phyloP scores from a whole-genome alignment of 1,140 invertebrate genomes.

The Dinoponera quadriceps region DNA sequence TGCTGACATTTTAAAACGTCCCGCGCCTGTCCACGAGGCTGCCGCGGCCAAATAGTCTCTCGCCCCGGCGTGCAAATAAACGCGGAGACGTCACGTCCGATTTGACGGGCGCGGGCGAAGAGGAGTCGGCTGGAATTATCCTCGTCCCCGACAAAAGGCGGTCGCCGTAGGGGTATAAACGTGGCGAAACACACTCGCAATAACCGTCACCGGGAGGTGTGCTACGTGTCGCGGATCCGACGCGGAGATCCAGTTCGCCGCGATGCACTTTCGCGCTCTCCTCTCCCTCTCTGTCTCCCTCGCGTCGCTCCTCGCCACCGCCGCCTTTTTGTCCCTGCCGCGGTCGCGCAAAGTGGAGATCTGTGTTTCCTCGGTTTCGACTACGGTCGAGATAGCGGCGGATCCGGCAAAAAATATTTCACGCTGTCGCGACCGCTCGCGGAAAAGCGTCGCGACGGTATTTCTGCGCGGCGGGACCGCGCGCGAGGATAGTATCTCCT shows the following conservation, averaged over 20 bases:
- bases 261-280: conserved; percentile 48
- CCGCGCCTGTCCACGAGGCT: conserved; percentile 17
- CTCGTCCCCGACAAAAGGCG: conserved; percentile 20
- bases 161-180: conserved; percentile 35
- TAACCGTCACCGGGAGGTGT: conserved; percentile 1
- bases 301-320: background rate
- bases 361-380: conserved; percentile 45
- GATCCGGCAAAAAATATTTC: conserved; percentile 47
- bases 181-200: conserved; percentile 41
- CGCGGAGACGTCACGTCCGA: conserved; percentile 37
- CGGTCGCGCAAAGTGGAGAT: conserved; percentile 52
- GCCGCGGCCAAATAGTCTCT: background rate
- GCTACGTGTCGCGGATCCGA: conserved; percentile 1
- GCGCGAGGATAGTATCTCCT: conserved; percentile 19
- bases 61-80: conserved; percentile 1
- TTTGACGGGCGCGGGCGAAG: conserved; percentile 13
- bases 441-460: conserved; percentile 11
- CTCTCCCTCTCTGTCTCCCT: background rate
- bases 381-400: background rate
- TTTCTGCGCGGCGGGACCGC: background rate
- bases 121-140: conserved; percentile 27
- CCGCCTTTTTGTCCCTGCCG: conserved; percentile 29
- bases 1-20: conserved; percentile 32
- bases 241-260: conserved; percentile 24
- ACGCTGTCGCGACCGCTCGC: background rate